Evolutionary conservation across 2,113 vertebrate species (phyloP).

Genomic region (Sander vitreus): DNA sequence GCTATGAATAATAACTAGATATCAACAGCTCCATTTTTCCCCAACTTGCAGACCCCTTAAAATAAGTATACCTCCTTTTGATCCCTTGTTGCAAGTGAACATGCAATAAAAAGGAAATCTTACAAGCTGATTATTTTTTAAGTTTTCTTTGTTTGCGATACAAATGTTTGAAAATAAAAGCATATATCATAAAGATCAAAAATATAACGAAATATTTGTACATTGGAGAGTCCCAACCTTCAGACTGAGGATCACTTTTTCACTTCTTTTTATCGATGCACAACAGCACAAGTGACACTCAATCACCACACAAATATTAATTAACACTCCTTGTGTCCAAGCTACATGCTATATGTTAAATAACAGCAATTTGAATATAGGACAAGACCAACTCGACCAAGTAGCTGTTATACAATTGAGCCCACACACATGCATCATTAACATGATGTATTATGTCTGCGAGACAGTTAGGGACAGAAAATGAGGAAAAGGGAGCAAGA

Average conservation of each 20-base stretch:
- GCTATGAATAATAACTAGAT: background rate
- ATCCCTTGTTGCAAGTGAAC: background rate
- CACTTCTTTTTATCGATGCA: constrained; percentile 10
- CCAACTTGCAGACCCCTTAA: background rate
- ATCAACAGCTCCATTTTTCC: background rate
- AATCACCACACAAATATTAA: constrained; percentile 12
- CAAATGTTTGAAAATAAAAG: background rate
- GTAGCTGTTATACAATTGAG: background rate
- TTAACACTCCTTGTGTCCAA: background rate
- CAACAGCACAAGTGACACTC: constrained; percentile 3
- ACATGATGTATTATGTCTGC: constrained; percentile 6
- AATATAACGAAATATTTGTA: background rate
- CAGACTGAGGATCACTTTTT: background rate
- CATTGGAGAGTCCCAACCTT: background rate
- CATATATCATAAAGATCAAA: background rate
- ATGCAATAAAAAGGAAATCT: background rate
- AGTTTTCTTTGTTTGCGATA: background rate
- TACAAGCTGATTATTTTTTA: constrained; percentile 11
- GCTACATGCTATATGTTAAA: background rate
- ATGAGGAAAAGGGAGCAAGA: constrained; percentile 34
- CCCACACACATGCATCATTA: background rate
- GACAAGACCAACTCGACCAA: background rate
- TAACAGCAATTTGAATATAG: background rate
- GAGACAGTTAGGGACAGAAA: constrained; percentile 13
- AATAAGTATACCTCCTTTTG: background rate